phyloP scores from a whole-genome alignment of 2,113 vertebrate species.

The Dissostichus mawsoni region DNA sequence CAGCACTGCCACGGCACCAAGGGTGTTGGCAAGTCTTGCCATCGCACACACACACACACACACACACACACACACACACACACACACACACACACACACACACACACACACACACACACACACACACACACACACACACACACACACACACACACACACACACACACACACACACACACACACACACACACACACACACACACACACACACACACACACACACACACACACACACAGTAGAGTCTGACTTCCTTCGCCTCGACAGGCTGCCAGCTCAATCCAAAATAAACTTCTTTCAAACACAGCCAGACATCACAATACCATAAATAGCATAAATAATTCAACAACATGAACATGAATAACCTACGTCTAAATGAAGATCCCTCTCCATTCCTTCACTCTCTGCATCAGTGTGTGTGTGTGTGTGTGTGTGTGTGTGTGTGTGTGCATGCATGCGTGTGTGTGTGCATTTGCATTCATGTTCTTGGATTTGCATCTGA shows the following conservation, averaged over 20 bases:
- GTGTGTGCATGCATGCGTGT: not conserved
- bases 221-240: constrained; percentile 23
- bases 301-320: constrained; percentile 73
- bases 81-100: constrained; percentile 23
- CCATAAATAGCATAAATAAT: constrained; percentile 79
- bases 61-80: constrained; percentile 8
- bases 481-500: not conserved
- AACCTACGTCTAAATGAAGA: constrained; percentile 68
- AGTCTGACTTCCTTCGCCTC: constrained; percentile 55
- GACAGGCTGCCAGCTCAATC: constrained; percentile 75
- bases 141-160: constrained; percentile 11
- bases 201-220: constrained; percentile 20
- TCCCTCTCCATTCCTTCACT: constrained; percentile 45
- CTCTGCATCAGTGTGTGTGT: constrained; percentile 26
- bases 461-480: constrained; percentile 21
- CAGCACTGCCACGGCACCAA: constrained; percentile 47
- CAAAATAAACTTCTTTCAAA: constrained; percentile 76
- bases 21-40: constrained; percentile 56
- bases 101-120: constrained; percentile 25
- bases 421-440: not conserved
- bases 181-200: constrained; percentile 15
- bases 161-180: constrained; percentile 21
- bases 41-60: constrained; percentile 37
- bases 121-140: constrained; percentile 30
- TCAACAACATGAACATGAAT: constrained; percentile 74